Conservation (phyloP, 2,797 vertebrate genomes). For the Sebastes steindachneri region DNA sequence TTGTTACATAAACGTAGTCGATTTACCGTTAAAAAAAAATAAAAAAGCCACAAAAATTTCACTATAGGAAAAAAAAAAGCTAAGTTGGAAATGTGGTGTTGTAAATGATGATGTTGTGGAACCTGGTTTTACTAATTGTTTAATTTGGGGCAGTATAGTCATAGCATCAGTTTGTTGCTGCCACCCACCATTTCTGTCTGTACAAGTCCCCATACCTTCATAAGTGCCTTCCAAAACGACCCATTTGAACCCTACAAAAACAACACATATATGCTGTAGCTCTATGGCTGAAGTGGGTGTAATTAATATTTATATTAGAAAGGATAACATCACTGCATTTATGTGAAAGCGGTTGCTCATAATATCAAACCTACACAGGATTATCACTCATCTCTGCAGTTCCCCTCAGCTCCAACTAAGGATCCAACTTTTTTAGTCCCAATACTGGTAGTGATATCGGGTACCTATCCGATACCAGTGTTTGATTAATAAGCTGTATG, state of each 20-base stretch:
- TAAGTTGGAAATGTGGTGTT: background rate
- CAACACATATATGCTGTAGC: background rate
- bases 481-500: no score
- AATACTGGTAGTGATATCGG: no score
- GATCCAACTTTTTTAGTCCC: no score
- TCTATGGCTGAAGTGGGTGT: background rate
- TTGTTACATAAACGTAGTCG: background rate
- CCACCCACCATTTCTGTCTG: background rate
- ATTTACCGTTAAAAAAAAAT: background rate
- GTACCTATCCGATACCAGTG: no score
- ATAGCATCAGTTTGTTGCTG: background rate
- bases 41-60: background rate
- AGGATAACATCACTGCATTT: background rate
- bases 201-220: background rate
- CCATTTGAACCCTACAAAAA: background rate
- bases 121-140: background rate
- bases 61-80: no score
- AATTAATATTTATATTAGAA: background rate
- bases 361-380: background rate
- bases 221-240: background rate
- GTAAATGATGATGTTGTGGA: background rate
- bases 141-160: background rate
- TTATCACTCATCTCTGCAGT: background rate
- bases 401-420: background rate
- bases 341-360: background rate